These are phyloP conservation scores for Cottoperca gobio DNA, from an alignment of 2,797 vertebrate genomes.

Conservation along the genomic window DNA sequence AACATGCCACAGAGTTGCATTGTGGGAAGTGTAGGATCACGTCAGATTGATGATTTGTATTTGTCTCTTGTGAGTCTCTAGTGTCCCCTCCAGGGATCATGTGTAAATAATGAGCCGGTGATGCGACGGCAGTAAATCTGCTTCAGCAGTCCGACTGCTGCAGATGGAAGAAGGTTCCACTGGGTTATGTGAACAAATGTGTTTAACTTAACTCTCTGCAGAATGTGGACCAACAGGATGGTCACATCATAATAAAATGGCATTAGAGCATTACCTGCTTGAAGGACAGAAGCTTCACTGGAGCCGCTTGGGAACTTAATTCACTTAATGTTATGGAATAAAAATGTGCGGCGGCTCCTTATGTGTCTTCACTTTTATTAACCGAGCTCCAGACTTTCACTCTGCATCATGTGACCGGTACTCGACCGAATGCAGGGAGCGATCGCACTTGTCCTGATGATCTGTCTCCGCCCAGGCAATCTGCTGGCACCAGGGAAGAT, in stretches of 20 bases:
- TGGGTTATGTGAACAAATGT: conserved; percentile 24
- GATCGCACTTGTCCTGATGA: conserved; percentile 50
- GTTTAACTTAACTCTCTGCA: neutral
- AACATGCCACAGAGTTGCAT: neutral
- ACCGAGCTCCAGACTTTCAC: conserved; percentile 32
- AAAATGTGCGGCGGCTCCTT: conserved; percentile 47
- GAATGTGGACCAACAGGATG: neutral
- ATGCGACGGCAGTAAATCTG: conserved; percentile 22
- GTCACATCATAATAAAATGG: conserved; percentile 11
- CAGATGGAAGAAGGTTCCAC: conserved; percentile 8
- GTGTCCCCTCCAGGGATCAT: neutral
- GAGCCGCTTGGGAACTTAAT: conserved; percentile 48
- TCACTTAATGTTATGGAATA: conserved; percentile 56
- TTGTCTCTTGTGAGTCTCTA: no score
- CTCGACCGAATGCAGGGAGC: conserved; percentile 9
- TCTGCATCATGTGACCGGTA: conserved; percentile 20
- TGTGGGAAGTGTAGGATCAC: neutral
- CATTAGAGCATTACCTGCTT: neutral
- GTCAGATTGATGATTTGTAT: no score
- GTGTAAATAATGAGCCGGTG: conserved; percentile 20
- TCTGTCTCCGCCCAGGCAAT: conserved; percentile 77
- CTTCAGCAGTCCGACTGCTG: conserved; percentile 1
- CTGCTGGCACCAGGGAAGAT: conserved; percentile 72
- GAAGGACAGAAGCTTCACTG: conserved; percentile 39
- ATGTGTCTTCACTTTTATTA: conserved; percentile 62